Evolutionary conservation across 2,797 vertebrate species (phyloP), one percentile per base, ranked within the genome.

Genomic region (Eptatretus atami): DNA sequence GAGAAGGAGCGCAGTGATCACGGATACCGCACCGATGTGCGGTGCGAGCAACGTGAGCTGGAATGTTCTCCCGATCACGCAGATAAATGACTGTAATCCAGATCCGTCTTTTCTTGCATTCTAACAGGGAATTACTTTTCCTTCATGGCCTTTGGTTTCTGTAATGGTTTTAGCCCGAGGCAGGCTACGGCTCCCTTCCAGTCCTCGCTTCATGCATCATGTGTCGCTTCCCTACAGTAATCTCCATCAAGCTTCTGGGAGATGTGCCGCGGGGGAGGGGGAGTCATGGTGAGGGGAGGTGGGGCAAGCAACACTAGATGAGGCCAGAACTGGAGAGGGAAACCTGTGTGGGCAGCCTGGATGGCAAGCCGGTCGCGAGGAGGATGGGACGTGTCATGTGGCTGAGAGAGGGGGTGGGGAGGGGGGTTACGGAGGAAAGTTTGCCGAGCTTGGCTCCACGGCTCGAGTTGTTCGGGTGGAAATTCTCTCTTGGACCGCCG

Each of bases 71-170:
- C 31, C 31, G 31, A 44, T 44, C 31, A 44, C 31, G 6, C 31
- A 44, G 31, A 44, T 44, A 44, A 44, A 11, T 60, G 9, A 60
- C 55, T 24, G 55, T 60, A 60, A n/a, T 12, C 9, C 57, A 24
- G 15, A 11, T n/a, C 57, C 57, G 57, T 61, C 57, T 61, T 24
- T 61, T 61, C 57, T 61, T 61, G 57, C 10, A 61, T 61, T 61
- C 57, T 24, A 61, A 61, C 57, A 61, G 57, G 57, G 15, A 61
- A 61, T 61, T 61, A 61, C 57, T 61, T 61, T 61, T 24, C 57
- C 57, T 61, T 61, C 57, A 61, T 61, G 57, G 57, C 57, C 57
- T 24, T 61, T 61, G 57, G 15, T n/a, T 61, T 61, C 57, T 61
- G 57, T 61, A 61, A 61, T 61, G 57, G 57, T 61, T 61, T 61